Evolutionary conservation across 2,888 invertebrate species (phyloP).

Genomic region (Lomographa bimaculata): DNA sequence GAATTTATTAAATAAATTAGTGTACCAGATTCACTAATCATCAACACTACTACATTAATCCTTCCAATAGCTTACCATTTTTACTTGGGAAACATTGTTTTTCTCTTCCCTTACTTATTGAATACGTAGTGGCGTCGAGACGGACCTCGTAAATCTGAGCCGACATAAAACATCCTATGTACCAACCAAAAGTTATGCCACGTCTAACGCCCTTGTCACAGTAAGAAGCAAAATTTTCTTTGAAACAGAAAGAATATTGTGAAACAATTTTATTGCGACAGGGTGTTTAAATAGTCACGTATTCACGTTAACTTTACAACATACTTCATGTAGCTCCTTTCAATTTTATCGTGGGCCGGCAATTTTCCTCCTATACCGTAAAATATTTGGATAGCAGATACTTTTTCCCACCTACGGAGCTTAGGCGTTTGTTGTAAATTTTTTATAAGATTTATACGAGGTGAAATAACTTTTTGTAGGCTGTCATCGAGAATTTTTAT

Average conservation of each 20-base stretch:
- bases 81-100: slow-evolving; percentile 16
- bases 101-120: slow-evolving; percentile 29
- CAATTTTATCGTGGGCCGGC: slow-evolving; percentile 17
- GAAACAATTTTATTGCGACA: slow-evolving; percentile 3
- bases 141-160: slow-evolving; percentile 36
- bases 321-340: slow-evolving; percentile 9
- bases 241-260: not conserved
- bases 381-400: slow-evolving; percentile 40
- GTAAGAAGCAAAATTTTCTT: not conserved
- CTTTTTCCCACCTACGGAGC: slow-evolving; percentile 8
- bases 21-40: no score
- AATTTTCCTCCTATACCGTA: slow-evolving; percentile 36
- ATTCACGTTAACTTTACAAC: slow-evolving; percentile 1
- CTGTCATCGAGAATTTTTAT: not conserved
- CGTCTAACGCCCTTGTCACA: slow-evolving; percentile 6
- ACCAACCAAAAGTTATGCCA: not conserved
- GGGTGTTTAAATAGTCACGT: not conserved
- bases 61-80: slow-evolving; percentile 5
- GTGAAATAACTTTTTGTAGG: slow-evolving; percentile 1
- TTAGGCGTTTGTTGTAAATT: slow-evolving; percentile 6
- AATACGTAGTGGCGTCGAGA: slow-evolving; percentile 33
- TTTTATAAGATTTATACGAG: slow-evolving; percentile 3
- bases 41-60: no score
- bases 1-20: no score
- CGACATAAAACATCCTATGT: slow-evolving; percentile 26